These are phyloP conservation scores for Lerema accius DNA, from an alignment of 1,140 invertebrate species.

Conservation along the genomic window DNA sequence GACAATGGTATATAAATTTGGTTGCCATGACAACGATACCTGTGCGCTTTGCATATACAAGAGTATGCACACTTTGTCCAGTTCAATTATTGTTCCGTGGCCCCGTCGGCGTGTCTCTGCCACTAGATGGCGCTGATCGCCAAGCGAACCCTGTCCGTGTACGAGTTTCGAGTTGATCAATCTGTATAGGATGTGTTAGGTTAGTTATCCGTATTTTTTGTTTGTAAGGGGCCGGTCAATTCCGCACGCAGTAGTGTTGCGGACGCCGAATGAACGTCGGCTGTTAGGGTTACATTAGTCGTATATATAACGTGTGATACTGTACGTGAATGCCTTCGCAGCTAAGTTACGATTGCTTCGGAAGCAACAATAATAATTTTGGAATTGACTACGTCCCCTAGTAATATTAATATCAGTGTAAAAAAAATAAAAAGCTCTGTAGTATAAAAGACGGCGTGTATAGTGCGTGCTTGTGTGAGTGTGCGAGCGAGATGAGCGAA, in stretches of 20 bases:
- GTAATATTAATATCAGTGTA: conserved; percentile 51
- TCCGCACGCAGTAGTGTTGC: conserved; percentile 49
- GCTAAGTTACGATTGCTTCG: conserved; percentile 63
- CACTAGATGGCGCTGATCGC: not conserved
- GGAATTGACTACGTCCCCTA: conserved; percentile 73
- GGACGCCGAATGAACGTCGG: conserved; percentile 45
- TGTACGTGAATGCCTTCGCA: conserved; percentile 61
- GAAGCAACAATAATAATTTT: conserved; percentile 53
- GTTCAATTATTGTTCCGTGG: not conserved
- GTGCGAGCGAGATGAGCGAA: conserved; percentile 50
- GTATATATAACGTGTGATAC: conserved; percentile 69
- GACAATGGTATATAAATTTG: too few species aligned
- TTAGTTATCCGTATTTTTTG: conserved; percentile 28
- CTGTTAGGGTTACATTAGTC: conserved; percentile 54
- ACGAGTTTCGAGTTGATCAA: conserved; percentile 60
- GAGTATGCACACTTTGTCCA: too few species aligned
- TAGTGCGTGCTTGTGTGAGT: conserved; percentile 49
- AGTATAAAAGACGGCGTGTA: conserved; percentile 64
- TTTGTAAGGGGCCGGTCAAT: conserved; percentile 46
- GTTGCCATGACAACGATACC: too few species aligned
- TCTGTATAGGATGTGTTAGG: conserved; percentile 68
- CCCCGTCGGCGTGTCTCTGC: not conserved
- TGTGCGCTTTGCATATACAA: too few species aligned
- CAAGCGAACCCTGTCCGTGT: conserved; percentile 10
- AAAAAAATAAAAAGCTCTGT: conserved; percentile 65